Evolutionary conservation across 1,140 invertebrate species (phyloP), one percentile per base, ranked within the genome.

Genomic region (Bombus terrestris): DNA sequence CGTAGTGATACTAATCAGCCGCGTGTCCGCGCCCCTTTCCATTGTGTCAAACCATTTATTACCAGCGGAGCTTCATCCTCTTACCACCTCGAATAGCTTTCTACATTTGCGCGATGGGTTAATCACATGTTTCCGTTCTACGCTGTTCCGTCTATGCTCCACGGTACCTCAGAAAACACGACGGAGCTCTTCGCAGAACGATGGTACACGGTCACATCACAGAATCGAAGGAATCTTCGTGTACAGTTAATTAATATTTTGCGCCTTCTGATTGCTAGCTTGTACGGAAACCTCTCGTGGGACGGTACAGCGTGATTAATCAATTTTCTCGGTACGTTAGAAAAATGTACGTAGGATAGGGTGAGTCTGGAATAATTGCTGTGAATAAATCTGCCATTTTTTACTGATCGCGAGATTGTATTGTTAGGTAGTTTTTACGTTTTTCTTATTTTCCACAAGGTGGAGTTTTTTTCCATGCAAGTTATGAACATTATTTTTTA

Each of bases 1-100:
- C 41, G 57, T 4, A 80, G 82, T 80, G 89, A 90, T 90, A 90
- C 89, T 90, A 90, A 90, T 90, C 88, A 87, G 78, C 85, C 76
- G n/a, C 78, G 88, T 88, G 88, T 86, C 83, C 86, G 89, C 88
- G 86, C 86, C 89, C 89, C 89, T 88, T 90, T 88, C 89, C 88
- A 90, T 90, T 90, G 89, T 90, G 89, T 90, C 89, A 90, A 90
- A 90, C 88, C 88, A 90, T 90, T 90, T 90, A 90, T 90, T 90
- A 90, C 83, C 64, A 62, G 59, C 76, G 22, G 43, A 82, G 85
- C 83, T 84, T 89, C 86, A 83, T 90, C 89, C 89, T 90, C 85
- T 89, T 89, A 83, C 85, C 88, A 74, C 80, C 64, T 82, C 69
- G 68, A 84, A 79, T 68, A 81, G 73, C 81, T 90, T 82, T 90